These are phyloP conservation scores for Corythornis madagascariensis DNA, from an alignment of 2,113 vertebrate species.

Conservation along the genomic window DNA sequence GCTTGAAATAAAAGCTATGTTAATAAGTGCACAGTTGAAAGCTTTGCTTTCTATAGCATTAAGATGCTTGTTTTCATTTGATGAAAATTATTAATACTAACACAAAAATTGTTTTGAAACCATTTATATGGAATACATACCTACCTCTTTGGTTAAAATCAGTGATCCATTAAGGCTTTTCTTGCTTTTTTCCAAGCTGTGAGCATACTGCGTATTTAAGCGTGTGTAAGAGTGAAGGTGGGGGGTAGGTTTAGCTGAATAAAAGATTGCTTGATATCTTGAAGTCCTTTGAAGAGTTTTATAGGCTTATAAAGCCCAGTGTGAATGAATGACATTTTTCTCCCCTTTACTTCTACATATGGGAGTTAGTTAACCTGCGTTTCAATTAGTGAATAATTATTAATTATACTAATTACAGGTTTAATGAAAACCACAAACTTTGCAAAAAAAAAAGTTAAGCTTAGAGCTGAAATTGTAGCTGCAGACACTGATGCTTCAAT, in stretches of 20 bases:
- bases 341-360: slow-evolving; percentile 70
- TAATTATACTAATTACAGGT: slow-evolving; percentile 79
- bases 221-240: slow-evolving; percentile 78
- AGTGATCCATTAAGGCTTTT: slow-evolving; percentile 83
- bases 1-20: slow-evolving; percentile 76
- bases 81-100: slow-evolving; percentile 80
- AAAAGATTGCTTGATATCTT: slow-evolving; percentile 86
- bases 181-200: slow-evolving; percentile 79
- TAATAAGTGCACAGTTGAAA: slow-evolving; percentile 70
- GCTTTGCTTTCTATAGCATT: slow-evolving; percentile 42
- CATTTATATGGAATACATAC: slow-evolving; percentile 74
- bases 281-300: slow-evolving; percentile 85
- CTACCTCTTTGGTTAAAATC: slow-evolving; percentile 79
- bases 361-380: slow-evolving; percentile 80
- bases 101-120: slow-evolving; percentile 77
- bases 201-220: slow-evolving; percentile 84
- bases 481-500: not conserved
- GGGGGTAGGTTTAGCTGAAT: slow-evolving; percentile 84
- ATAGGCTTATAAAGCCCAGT: slow-evolving; percentile 82
- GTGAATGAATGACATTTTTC: slow-evolving; percentile 79
- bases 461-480: slow-evolving; percentile 56
- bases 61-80: slow-evolving; percentile 74
- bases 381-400: slow-evolving; percentile 82
- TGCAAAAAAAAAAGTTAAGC: slow-evolving; percentile 40
- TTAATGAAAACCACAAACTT: slow-evolving; percentile 68